Evolutionary conservation across 2,113 vertebrate species (phyloP).

Genomic region (Syngnathus typhle): DNA sequence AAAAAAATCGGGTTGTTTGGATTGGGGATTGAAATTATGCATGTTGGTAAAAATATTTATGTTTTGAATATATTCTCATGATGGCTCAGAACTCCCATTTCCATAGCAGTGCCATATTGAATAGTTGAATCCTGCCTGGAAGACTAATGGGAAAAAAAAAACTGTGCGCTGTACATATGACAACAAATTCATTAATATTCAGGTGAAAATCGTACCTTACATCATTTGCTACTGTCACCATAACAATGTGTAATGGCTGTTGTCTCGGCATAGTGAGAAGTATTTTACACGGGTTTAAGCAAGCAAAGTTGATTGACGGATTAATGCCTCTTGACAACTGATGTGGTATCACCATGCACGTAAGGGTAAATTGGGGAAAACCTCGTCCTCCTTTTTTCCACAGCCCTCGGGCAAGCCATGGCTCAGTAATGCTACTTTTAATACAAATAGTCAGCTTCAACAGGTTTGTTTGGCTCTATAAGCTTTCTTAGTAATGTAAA

Average conservation of each 20-base stretch:
- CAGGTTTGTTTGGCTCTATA: neutral
- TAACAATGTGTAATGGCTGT: conserved; percentile 18
- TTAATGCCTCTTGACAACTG: conserved; percentile 35
- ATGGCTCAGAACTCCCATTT: neutral
- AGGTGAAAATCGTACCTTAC: conserved; percentile 7
- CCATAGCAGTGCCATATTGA: neutral
- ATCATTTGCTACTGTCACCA: conserved; percentile 18
- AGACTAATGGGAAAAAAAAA: neutral
- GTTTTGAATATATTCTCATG: too few relatives aligned
- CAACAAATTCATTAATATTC: conserved; percentile 32
- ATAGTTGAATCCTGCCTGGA: too few relatives aligned
- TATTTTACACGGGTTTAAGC: conserved; percentile 26
- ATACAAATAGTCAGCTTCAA: conserved; percentile 4
- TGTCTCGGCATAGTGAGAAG: conserved; percentile 13
- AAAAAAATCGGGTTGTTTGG: neutral
- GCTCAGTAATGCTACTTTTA: conserved; percentile 17
- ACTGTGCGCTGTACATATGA: neutral
- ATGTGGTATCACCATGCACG: conserved; percentile 19
- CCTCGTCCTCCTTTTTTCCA: conserved; percentile 17
- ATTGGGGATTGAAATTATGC: neutral
- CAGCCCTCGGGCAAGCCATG: conserved; percentile 25
- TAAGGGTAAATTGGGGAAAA: conserved; percentile 36
- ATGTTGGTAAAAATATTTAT: neutral
- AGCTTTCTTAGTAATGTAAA: neutral
- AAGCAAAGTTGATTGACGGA: conserved; percentile 24